Base-by-base conservation (phyloP, 92 coral and sea anemone species). In the Epizoanthus scotinus region DNA sequence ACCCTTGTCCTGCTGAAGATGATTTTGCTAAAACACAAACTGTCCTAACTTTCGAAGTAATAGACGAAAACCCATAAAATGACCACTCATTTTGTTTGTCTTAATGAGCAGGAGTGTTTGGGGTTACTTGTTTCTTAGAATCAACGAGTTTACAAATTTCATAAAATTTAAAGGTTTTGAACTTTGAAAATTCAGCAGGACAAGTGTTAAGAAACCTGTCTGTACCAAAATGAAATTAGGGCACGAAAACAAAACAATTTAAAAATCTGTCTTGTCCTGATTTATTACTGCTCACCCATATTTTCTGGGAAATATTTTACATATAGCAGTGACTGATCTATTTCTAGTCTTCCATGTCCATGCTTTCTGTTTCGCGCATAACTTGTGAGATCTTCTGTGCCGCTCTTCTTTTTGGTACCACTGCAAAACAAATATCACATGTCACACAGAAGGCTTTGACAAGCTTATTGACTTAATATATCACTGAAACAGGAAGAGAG, bases 371-470 rank as follows among this genome's bases (percentile, higher is more conserved):
- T 59, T 95, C 98, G 65, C 87, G 91, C 98, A 95, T 93, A 79
- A 93, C 98, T 83, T 93, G 99, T 21, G 96, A 91, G 75, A 95
- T 95, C 93, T 95, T 93, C 82, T 86, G 96, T 24, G 88, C 83
- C 50, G 83, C 86, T 73, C 82, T 89, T 84, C 85, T 95, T 82
- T 85, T 93, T 63, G 89, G 81, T 42, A 24, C 82, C 81, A 88
- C 98, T 93, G 74, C 5, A 54, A 73, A 67, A 25, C 25, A 42
- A 42, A 19, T 60, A 29, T 75, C 31, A 54, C 28, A 52, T 17
- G 12, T 29, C 27, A 47, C 52, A 36, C 26, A 29, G 26, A 15
- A 31, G 17, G 55, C 21, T 14, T 18, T n/a, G 2, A 66, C 6
- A 82, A 18, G 22, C 19, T 17, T 14, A 34, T 28, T 25, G n/a